Conservation (phyloP, 1,140 invertebrate genomes). For the Aphaenogaster rudis region DNA sequence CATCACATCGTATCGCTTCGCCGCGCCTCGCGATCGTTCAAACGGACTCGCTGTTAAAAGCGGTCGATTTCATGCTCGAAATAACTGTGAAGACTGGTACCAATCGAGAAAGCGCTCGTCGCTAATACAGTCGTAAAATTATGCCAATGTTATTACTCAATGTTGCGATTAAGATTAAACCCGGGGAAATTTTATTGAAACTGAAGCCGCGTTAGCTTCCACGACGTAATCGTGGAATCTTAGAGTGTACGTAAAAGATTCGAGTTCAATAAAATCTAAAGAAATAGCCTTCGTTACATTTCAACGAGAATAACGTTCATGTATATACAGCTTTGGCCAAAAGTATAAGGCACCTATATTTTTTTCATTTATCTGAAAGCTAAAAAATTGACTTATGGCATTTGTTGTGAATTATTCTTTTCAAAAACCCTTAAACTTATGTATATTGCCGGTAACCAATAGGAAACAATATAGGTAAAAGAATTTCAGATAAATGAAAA, state of each 20-base stretch:
- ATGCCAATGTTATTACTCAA: constrained; percentile 25
- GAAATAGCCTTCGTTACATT: neutral
- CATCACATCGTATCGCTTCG: neutral
- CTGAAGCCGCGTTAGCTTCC: neutral
- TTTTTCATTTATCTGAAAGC: no score
- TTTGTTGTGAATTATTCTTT: no score
- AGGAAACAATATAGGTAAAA: no score
- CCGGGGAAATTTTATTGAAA: constrained; percentile 21
- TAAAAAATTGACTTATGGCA: no score
- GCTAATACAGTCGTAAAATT: constrained; percentile 34
- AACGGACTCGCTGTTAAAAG: constrained; percentile 19
- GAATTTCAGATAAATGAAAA: no score
- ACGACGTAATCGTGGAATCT: neutral
- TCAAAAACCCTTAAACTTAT: no score
- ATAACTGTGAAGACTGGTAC: constrained; percentile 52
- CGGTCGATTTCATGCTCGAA: constrained; percentile 37
- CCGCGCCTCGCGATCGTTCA: neutral
- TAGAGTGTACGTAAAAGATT: constrained; percentile 5
- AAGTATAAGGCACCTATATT: no score
- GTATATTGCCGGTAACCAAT: no score
- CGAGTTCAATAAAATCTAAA: neutral
- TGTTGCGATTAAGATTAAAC: constrained; percentile 40
- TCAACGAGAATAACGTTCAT: neutral
- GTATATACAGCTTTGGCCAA: neutral
- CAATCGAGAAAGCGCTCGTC: neutral